Conservation (phyloP, 2,888 invertebrate species). For the Thyatira batis region DNA sequence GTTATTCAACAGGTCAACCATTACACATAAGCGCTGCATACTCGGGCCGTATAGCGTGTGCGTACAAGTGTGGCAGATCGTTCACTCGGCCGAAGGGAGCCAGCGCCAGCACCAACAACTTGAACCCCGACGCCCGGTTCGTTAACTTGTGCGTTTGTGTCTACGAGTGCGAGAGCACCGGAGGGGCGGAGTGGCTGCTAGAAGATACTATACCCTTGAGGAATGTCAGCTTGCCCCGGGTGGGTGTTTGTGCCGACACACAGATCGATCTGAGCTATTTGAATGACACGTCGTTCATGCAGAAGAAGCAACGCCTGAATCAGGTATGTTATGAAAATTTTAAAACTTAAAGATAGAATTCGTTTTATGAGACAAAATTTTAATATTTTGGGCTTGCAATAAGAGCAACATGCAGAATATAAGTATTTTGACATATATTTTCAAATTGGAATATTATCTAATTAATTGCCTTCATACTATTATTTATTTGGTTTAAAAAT, state of each 20-base stretch:
- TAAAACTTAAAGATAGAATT: not conserved
- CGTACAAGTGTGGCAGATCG: constrained; percentile 96
- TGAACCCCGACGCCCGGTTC: constrained; percentile 85
- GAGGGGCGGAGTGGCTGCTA: constrained; percentile 94
- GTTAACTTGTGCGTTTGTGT: constrained; percentile 97
- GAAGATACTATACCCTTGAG: constrained; percentile 97
- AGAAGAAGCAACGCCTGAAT: constrained; percentile 91
- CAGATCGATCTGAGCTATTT: constrained; percentile 92
- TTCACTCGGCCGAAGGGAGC: constrained; percentile 94
- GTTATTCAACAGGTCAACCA: constrained; percentile 85
- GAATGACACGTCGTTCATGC: constrained; percentile 89
- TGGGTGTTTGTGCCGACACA: constrained; percentile 90
- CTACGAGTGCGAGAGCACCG: constrained; percentile 99
- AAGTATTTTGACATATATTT: too few relatives aligned
- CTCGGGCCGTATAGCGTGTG: constrained; percentile 98
- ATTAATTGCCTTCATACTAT: too few relatives aligned
- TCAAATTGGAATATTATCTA: too few relatives aligned
- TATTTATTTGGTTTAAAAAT: too few relatives aligned
- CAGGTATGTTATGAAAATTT: constrained; percentile 71
- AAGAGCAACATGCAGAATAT: too few relatives aligned
- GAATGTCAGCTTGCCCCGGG: constrained; percentile 93
- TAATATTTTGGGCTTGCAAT: too few relatives aligned
- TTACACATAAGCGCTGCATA: constrained; percentile 98
- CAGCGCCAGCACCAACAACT: constrained; percentile 81
- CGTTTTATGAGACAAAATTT: too few relatives aligned